A percentile compares a stretch with the other conserved stretches of the same genome.
Evolutionary conservation across 1,140 invertebrate species (phyloP).

Genomic region (Hypothenemus hampei): DNA sequence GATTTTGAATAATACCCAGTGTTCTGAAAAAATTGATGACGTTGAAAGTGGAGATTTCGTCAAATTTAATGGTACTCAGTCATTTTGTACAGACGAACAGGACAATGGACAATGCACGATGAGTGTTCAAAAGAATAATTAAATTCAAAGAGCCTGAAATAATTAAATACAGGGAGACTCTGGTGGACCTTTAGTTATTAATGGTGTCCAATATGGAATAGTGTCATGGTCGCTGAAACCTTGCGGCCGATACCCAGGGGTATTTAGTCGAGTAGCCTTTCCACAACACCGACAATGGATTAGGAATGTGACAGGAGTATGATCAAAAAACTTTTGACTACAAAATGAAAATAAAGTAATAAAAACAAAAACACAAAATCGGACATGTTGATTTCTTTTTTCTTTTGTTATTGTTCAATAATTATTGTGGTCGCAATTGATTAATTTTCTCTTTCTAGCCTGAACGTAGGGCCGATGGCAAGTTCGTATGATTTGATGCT

Average conservation of each 20-base stretch:
- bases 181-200: conserved; percentile 44
- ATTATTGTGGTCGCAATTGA: no score
- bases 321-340: neutral
- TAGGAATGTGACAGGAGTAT: conserved; percentile 7
- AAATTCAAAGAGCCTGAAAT: no score
- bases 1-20: neutral
- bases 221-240: conserved; percentile 48
- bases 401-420: no score
- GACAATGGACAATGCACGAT: neutral
- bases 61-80: neutral
- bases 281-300: neutral
- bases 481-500: no score
- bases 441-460: no score
- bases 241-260: conserved; percentile 33
- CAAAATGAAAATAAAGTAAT: no score
- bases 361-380: no score
- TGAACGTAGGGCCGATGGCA: no score
- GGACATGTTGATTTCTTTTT: no score
- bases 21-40: neutral
- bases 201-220: conserved; percentile 43
- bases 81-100: neutral
- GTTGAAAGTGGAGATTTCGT: neutral
- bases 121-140: no score
- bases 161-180: conserved; percentile 45
- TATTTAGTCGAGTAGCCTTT: neutral